phyloP scores from a whole-genome alignment of 2,888 invertebrate genomes.

The Stegana nigrithorax region DNA sequence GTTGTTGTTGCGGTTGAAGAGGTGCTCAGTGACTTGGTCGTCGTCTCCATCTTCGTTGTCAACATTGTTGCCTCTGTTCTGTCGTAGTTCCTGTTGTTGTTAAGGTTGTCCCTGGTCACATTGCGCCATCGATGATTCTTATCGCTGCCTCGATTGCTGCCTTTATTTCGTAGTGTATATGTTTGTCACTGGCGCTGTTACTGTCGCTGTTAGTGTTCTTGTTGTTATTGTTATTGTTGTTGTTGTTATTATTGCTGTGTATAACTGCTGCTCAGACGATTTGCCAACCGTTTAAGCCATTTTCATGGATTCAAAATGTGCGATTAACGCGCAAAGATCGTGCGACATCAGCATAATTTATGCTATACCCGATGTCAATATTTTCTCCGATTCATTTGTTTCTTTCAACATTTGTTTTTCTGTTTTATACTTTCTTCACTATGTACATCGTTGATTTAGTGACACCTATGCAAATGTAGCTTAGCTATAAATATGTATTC shows the following conservation, averaged over 20 bases:
- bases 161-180: neutral
- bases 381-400: constrained; percentile 4
- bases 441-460: no score
- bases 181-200: constrained; percentile 10
- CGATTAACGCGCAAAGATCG: constrained; percentile 48
- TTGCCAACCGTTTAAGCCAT: constrained; percentile 40
- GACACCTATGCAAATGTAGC: no score
- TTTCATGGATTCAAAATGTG: constrained; percentile 40
- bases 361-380: constrained; percentile 42
- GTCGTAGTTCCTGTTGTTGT: constrained; percentile 39
- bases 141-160: constrained; percentile 41
- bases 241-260: constrained; percentile 25
- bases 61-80: constrained; percentile 35
- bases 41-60: neutral
- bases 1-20: neutral
- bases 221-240: constrained; percentile 32
- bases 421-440: no score
- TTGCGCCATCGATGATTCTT: constrained; percentile 59
- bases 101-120: no score
- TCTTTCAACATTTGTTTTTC: neutral
- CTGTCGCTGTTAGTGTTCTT: constrained; percentile 20
- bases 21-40: no score
- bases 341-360: constrained; percentile 52
- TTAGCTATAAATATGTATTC: no score
- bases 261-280: constrained; percentile 33